Percentiles rank a stretch among this genome's conserved stretches.
phyloP scores from a whole-genome alignment of 2,888 invertebrate species.

The Philhelius pedissequus region DNA sequence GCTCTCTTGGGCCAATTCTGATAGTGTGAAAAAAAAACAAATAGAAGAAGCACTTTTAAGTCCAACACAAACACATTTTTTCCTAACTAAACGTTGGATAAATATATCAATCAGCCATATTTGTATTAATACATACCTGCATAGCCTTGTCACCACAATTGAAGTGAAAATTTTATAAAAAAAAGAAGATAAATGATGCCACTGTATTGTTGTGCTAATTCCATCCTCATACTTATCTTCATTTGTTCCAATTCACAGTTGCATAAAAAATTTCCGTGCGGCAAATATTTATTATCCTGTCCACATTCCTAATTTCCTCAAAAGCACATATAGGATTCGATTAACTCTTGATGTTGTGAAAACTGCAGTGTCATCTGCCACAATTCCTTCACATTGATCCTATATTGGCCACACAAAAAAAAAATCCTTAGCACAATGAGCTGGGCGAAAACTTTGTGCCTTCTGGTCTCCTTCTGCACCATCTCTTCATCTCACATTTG shows the following conservation, averaged over 20 bases:
- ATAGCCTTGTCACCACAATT: too few species aligned
- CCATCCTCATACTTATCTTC: not conserved
- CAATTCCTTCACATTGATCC: conserved; percentile 15
- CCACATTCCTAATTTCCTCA: conserved; percentile 56
- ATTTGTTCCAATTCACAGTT: conserved; percentile 38
- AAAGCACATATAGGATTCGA: conserved; percentile 52
- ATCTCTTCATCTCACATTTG: not conserved
- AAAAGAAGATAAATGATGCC: too few species aligned
- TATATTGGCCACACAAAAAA: not conserved
- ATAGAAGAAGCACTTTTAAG: too few species aligned
- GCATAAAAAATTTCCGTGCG: conserved; percentile 25
- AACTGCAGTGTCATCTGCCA: conserved; percentile 65
- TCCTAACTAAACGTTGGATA: too few species aligned
- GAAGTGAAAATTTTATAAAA: too few species aligned
- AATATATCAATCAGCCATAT: too few species aligned
- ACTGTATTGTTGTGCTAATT: not conserved
- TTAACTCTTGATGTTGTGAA: conserved; percentile 54
- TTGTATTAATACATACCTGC: too few species aligned
- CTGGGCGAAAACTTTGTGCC: conserved; percentile 7
- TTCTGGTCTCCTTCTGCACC: not conserved
- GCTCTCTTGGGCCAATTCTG: too few species aligned
- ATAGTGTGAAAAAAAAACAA: too few species aligned
- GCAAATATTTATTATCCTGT: conserved; percentile 58
- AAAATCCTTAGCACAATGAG: conserved; percentile 1
- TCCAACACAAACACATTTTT: too few species aligned